These are phyloP conservation scores for Aethina tumida DNA, from an alignment of 1,140 invertebrate genomes.

Conservation along the genomic window DNA sequence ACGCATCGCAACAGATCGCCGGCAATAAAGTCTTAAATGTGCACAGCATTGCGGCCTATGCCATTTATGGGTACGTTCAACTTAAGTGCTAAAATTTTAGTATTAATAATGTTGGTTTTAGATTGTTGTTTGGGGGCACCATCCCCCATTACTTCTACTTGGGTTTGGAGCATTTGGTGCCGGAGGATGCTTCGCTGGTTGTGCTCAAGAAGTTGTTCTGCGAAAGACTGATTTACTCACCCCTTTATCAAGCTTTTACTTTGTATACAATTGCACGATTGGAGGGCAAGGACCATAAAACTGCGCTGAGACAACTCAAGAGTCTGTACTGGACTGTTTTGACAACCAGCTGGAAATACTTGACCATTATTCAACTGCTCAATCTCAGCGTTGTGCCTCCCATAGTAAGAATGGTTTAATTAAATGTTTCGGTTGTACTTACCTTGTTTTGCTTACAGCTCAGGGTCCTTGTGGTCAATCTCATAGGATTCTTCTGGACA, in stretches of 20 bases:
- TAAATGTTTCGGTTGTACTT: constrained; percentile 3
- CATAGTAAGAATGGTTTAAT: constrained; percentile 44
- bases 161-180: constrained; percentile 45
- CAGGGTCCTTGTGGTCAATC: constrained; percentile 52
- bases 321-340: constrained; percentile 51
- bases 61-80: constrained; percentile 52
- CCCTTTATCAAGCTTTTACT: constrained; percentile 55
- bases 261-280: constrained; percentile 57
- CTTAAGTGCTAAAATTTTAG: constrained; percentile 1
- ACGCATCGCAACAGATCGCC: constrained; percentile 52
- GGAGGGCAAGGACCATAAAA: constrained; percentile 56
- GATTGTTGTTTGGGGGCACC: constrained; percentile 59
- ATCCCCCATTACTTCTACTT: constrained; percentile 63
- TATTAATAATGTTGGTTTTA: constrained; percentile 31
- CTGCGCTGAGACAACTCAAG: constrained; percentile 46
- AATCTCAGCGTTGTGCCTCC: constrained; percentile 61
- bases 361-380: constrained; percentile 58
- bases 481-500: constrained; percentile 59
- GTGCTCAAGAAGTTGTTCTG: constrained; percentile 47
- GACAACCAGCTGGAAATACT: constrained; percentile 57
- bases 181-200: constrained; percentile 42
- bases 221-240: constrained; percentile 58
- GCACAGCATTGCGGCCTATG: constrained; percentile 56
- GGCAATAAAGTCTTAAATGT: constrained; percentile 48
- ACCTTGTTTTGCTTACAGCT: constrained; percentile 42